phyloP scores from a whole-genome alignment of 2,888 invertebrate genomes.

The Papilio gigon region DNA sequence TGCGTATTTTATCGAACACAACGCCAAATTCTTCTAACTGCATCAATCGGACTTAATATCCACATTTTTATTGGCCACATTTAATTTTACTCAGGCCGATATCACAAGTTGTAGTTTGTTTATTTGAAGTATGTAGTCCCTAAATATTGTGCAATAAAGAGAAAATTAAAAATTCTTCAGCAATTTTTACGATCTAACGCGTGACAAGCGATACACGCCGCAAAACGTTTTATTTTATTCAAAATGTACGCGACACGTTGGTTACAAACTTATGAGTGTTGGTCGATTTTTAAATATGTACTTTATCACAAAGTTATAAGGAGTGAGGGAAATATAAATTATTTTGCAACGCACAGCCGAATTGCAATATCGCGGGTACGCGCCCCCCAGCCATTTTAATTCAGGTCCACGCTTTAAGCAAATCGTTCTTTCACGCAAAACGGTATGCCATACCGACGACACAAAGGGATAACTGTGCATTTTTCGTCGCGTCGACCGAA shows the following conservation, averaged over 20 bases:
- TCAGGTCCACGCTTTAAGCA: slow-evolving; percentile 58
- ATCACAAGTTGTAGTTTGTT: too few species aligned
- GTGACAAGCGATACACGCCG: slow-evolving; percentile 55
- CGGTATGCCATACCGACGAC: slow-evolving; percentile 54
- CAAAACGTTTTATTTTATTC: slow-evolving; percentile 55
- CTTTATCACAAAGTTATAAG: slow-evolving; percentile 56
- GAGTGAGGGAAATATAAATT: slow-evolving; percentile 42
- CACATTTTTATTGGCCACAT: too few species aligned
- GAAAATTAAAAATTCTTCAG: slow-evolving; percentile 43
- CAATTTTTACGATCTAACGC: slow-evolving; percentile 49
- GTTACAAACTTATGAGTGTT: slow-evolving; percentile 52
- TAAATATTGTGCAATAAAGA: background rate
- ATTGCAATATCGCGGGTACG: slow-evolving; percentile 57
- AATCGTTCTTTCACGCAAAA: slow-evolving; percentile 69
- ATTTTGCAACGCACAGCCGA: slow-evolving; percentile 50
- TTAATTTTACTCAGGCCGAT: too few species aligned
- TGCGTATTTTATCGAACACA: too few species aligned
- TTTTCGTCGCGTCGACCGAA: slow-evolving; percentile 62
- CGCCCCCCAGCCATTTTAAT: slow-evolving; percentile 67
- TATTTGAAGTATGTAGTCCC: background rate
- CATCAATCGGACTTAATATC: too few species aligned
- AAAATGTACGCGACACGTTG: slow-evolving; percentile 51
- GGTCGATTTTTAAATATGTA: slow-evolving; percentile 52
- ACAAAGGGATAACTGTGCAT: slow-evolving; percentile 56
- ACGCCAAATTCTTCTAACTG: too few species aligned